A percentile compares a stretch with the other conserved stretches of the same genome.
Conservation (phyloP, 2,888 invertebrate species). For the Apocheima hispidaria region DNA sequence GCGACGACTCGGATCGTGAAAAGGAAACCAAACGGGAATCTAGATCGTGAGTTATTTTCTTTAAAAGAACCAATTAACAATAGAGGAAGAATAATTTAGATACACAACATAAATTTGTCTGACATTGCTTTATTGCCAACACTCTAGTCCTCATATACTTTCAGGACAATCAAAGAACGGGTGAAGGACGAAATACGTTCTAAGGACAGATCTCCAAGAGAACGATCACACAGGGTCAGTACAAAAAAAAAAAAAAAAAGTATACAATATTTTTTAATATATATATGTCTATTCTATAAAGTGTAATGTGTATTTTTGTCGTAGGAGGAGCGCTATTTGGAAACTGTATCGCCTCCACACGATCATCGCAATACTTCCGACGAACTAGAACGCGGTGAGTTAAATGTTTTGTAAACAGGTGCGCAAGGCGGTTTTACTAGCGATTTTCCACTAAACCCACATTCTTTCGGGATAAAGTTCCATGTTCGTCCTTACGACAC, state of each 20-base stretch:
- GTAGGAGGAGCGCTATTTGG: slow-evolving; percentile 82
- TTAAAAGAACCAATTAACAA: neutral
- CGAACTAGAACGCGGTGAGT: slow-evolving; percentile 79
- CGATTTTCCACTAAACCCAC: neutral
- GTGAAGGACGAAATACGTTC: slow-evolving; percentile 87
- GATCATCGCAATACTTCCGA: slow-evolving; percentile 84
- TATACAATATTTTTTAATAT: too few relatives aligned
- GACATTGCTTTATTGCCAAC: neutral
- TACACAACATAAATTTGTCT: too few relatives aligned
- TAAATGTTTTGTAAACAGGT: neutral
- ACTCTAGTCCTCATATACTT: slow-evolving; percentile 8
- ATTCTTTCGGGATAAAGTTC: too few relatives aligned
- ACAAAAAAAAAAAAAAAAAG: neutral
- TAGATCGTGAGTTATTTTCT: slow-evolving; percentile 65
- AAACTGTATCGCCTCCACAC: slow-evolving; percentile 79
- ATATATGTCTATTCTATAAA: too few relatives aligned
- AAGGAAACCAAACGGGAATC: slow-evolving; percentile 79
- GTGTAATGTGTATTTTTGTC: slow-evolving; percentile 17
- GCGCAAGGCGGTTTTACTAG: neutral
- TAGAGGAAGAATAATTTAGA: neutral
- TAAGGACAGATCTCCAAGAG: slow-evolving; percentile 85
- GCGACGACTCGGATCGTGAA: slow-evolving; percentile 76
- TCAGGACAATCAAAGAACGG: slow-evolving; percentile 85
- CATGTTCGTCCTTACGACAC: too few relatives aligned
- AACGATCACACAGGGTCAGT: slow-evolving; percentile 76